Evolutionary conservation across 2,113 vertebrate species (phyloP).

Genomic region (Potamarius usumacintae): DNA sequence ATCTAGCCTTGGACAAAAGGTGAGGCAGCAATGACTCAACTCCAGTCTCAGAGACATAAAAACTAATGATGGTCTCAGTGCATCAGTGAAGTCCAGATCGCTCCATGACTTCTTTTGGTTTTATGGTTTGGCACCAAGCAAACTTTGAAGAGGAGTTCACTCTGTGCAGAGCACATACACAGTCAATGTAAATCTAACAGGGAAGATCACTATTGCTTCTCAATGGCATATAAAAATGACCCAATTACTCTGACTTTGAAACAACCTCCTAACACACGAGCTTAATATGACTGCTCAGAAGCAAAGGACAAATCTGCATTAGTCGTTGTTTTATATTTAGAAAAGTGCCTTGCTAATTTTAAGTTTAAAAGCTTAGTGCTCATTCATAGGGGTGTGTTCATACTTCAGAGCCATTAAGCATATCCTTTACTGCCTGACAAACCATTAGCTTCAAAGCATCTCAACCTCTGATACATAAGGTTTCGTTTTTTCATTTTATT

Average conservation of each 20-base stretch:
- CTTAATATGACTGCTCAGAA: conserved; percentile 20
- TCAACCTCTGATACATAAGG: not conserved
- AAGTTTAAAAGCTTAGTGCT: conserved; percentile 26
- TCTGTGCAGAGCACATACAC: not conserved
- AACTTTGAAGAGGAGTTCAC: conserved; percentile 19
- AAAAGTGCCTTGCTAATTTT: not conserved
- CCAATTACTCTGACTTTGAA: conserved; percentile 34
- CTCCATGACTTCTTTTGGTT: conserved; percentile 31
- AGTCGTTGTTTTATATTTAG: not conserved
- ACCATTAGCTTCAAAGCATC: conserved; percentile 14
- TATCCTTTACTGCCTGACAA: not conserved
- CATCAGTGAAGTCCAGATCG: conserved; percentile 32
- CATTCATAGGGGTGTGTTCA: conserved; percentile 1
- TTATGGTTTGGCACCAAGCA: conserved; percentile 16
- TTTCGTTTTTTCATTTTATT: conserved; percentile 6
- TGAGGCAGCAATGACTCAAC: conserved; percentile 40
- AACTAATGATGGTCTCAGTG: conserved; percentile 45
- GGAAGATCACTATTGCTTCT: conserved; percentile 38
- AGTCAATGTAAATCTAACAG: not conserved
- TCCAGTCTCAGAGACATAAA: conserved; percentile 35
- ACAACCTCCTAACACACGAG: conserved; percentile 30
- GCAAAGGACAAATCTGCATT: conserved; percentile 25
- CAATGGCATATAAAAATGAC: conserved; percentile 39
- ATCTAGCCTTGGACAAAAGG: conserved; percentile 40
- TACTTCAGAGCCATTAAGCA: conserved; percentile 20